Evolutionary conservation across 1,140 invertebrate species (phyloP).

Genomic region (Heterodera schachtii): DNA sequence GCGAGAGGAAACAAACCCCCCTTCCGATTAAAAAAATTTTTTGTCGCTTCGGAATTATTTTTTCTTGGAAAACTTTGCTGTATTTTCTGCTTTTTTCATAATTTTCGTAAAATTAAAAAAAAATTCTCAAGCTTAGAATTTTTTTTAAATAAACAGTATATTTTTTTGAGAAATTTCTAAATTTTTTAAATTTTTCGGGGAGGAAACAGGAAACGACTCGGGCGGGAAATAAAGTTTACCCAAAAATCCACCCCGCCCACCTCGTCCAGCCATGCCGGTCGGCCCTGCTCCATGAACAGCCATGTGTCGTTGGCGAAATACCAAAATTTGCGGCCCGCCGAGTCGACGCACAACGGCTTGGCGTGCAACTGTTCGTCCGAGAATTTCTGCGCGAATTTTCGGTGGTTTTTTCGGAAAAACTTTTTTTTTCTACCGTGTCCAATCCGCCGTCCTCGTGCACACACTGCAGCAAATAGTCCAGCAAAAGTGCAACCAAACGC

Average conservation of each 20-base stretch:
- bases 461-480: constrained; percentile 24
- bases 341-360: constrained; percentile 16
- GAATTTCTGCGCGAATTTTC: constrained; percentile 19
- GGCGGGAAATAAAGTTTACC: too few species aligned
- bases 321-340: constrained; percentile 27
- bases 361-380: constrained; percentile 15
- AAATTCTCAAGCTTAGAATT: too few species aligned
- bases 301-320: constrained; percentile 25
- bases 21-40: too few species aligned
- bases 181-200: too few species aligned
- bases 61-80: too few species aligned
- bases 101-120: too few species aligned
- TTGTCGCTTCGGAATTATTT: too few species aligned
- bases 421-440: constrained; percentile 1
- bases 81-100: too few species aligned
- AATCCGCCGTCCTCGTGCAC: constrained; percentile 14
- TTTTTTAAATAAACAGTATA: too few species aligned
- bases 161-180: too few species aligned
- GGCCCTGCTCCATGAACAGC: constrained; percentile 26
- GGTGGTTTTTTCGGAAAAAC: background rate
- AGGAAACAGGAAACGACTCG: too few species aligned
- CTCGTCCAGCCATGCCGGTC: constrained; percentile 5
- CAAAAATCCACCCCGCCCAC: background rate
- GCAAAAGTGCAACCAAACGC: constrained; percentile 1
- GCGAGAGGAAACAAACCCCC: too few species aligned